Evolutionary conservation across 2,797 vertebrate genomes (phyloP).

Genomic region (Cyprinodon diabolis): DNA sequence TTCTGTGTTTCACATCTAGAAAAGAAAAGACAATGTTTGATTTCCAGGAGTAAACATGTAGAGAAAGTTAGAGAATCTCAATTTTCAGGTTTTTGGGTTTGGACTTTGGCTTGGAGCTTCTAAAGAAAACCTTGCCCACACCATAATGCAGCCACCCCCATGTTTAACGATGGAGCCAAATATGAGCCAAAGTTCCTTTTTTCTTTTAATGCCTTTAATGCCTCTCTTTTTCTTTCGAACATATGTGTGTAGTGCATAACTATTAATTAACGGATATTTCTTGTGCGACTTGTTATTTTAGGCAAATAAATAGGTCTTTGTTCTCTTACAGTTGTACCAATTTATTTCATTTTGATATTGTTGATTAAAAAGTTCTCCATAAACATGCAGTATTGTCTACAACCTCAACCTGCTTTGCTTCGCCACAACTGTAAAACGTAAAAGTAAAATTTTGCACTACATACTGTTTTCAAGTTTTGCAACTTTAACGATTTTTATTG

Average conservation of each 20-base stretch:
- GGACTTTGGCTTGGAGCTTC: not conserved
- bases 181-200: not conserved
- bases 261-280: not conserved
- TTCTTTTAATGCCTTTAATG: no score
- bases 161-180: not conserved
- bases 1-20: not conserved
- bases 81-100: not conserved
- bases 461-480: not conserved
- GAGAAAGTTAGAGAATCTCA: not conserved
- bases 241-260: not conserved
- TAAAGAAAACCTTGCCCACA: not conserved
- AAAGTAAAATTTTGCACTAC: not conserved
- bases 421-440: not conserved
- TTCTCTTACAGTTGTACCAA: not conserved
- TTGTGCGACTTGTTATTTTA: not conserved
- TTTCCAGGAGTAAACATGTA: no score
- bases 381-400: not conserved
- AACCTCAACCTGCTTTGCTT: not conserved
- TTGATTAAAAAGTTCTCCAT: not conserved
- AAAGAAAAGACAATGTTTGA: not conserved
- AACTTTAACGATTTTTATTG: not conserved
- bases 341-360: not conserved
- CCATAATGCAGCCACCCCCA: no score
- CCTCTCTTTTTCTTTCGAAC: not conserved
- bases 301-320: not conserved